These are phyloP conservation scores for Peromyscus melanophrys DNA, from an alignment of 2,797 vertebrate genomes.

Conservation along the genomic window DNA sequence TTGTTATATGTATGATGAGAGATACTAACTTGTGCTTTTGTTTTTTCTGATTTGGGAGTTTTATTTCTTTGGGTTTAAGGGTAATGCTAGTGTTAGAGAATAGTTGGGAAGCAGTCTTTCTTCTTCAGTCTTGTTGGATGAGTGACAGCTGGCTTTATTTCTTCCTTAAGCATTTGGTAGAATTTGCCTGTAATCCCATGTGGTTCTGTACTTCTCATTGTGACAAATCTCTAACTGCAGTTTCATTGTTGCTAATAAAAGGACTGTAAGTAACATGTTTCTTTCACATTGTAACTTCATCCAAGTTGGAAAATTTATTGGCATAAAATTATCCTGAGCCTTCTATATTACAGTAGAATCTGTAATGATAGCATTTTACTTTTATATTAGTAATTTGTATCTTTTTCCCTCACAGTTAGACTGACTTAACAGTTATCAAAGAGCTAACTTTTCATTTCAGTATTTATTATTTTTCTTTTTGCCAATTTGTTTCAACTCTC, in stretches of 20 bases:
- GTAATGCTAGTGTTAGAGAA: not conserved
- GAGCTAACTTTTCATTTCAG: no score
- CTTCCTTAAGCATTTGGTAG: not conserved
- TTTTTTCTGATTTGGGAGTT: not conserved
- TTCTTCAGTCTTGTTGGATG: not conserved
- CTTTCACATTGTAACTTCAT: not conserved
- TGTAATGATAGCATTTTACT: not conserved
- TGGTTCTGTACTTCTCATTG: not conserved
- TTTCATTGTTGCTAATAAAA: not conserved
- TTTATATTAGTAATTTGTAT: not conserved
- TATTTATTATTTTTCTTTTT: not conserved
- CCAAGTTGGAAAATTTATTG: not conserved
- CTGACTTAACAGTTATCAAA: not conserved
- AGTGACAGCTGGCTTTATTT: not conserved
- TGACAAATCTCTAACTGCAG: not conserved
- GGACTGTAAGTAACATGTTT: not conserved
- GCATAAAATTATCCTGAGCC: not conserved
- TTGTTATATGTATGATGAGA: not conserved
- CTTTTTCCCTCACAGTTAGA: not conserved
- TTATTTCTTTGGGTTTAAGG: not conserved
- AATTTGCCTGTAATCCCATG: not conserved
- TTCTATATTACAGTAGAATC: not conserved
- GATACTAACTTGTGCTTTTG: not conserved
- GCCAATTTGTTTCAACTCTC: not conserved
- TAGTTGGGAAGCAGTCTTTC: not conserved